phyloP scores from a whole-genome alignment of 2,888 invertebrate species.

The Pristionchus entomophagus region DNA sequence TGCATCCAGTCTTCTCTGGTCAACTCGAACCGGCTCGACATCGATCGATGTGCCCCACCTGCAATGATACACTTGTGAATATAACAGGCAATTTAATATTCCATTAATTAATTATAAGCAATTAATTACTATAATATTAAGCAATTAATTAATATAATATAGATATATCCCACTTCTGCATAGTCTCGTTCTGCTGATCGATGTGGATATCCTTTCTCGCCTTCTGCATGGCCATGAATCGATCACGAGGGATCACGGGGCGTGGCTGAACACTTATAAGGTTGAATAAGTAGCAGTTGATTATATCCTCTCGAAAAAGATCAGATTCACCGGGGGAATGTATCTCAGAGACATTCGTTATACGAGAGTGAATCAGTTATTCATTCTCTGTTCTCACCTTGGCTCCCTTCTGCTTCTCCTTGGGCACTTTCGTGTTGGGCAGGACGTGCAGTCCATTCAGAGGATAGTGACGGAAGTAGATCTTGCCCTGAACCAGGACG shows the following conservation, averaged over 20 bases:
- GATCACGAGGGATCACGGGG: background rate
- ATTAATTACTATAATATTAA: too few species aligned
- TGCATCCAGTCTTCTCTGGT: background rate
- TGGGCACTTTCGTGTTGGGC: conserved; percentile 13
- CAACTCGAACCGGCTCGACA: background rate
- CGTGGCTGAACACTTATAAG: background rate
- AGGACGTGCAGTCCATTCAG: background rate
- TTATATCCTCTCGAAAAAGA: too few species aligned
- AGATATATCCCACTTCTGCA: too few species aligned
- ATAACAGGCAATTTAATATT: too few species aligned
- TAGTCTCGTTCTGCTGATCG: background rate
- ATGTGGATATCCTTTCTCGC: background rate
- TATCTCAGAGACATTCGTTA: too few species aligned
- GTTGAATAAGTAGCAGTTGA: too few species aligned
- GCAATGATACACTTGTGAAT: background rate
- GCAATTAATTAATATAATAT: too few species aligned
- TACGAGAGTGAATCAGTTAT: too few species aligned
- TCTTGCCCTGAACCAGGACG: background rate
- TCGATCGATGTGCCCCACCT: background rate
- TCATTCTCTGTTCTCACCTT: conserved; percentile 27
- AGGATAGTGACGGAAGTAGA: background rate
- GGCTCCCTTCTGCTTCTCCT: conserved; percentile 24
- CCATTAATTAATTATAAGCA: too few species aligned
- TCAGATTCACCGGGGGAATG: too few species aligned
- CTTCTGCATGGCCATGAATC: background rate